Evolutionary conservation across 2,888 invertebrate genomes (phyloP).

Genomic region (Anarsia innoxiella): DNA sequence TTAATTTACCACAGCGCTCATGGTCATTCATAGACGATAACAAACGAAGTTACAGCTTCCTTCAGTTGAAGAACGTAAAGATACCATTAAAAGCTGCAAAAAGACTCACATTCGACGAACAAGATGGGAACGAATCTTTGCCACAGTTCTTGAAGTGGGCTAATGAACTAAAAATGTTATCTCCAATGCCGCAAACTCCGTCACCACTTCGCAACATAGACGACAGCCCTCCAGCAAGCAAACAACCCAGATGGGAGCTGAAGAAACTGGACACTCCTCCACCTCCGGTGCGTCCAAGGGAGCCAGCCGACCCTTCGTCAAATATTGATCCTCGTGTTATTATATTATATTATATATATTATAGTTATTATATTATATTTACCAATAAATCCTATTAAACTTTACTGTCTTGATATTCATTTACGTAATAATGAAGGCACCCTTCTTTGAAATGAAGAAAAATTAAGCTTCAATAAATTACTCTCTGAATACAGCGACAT

Average conservation of each 20-base stretch:
- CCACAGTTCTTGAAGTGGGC: conserved; percentile 10
- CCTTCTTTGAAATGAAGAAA: not conserved
- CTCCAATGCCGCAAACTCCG: too few relatives aligned
- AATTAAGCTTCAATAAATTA: not conserved
- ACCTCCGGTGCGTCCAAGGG: not conserved
- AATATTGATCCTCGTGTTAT: conserved; percentile 11
- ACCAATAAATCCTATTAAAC: conserved; percentile 14
- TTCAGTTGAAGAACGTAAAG: conserved; percentile 1
- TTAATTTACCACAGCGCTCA: conserved; percentile 4
- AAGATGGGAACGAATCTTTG: not conserved
- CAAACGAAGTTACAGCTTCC: conserved; percentile 1
- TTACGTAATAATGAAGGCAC: conserved; percentile 9
- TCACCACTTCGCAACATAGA: not conserved
- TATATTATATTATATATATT: too few relatives aligned
- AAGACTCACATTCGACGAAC: conserved; percentile 1
- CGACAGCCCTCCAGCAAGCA: too few relatives aligned
- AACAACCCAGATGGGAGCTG: conserved; percentile 7
- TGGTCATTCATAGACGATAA: conserved; percentile 9
- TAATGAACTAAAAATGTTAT: too few relatives aligned
- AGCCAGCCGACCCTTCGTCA: not conserved
- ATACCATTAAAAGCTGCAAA: not conserved
- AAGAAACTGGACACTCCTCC: conserved; percentile 10
- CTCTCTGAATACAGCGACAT: not conserved
- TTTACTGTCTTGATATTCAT: conserved; percentile 16
- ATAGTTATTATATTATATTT: too few relatives aligned